A percentile compares a stretch with the other conserved stretches of the same genome.
phyloP scores from a whole-genome alignment of 2,797 vertebrate species.

The Masticophis lateralis region DNA sequence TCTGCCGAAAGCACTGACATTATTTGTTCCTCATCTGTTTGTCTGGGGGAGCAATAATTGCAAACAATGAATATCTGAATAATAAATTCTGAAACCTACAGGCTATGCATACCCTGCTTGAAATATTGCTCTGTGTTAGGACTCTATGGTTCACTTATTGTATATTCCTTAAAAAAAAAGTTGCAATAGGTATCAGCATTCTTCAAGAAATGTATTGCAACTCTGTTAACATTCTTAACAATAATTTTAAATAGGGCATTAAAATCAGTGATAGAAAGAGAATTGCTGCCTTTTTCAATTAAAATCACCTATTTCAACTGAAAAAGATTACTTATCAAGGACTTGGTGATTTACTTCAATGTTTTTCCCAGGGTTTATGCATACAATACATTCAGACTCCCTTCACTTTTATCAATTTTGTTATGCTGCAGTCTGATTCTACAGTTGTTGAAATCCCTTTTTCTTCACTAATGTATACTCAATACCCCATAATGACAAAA shows the following conservation, averaged over 20 bases:
- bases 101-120: background rate
- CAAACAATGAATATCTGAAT: background rate
- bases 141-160: background rate
- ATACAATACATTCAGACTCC: background rate
- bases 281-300: background rate
- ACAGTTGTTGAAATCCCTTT: background rate
- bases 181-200: background rate
- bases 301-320: background rate
- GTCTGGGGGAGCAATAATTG: background rate
- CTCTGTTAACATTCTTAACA: background rate
- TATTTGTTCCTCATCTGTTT: background rate
- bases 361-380: background rate
- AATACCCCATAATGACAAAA: background rate
- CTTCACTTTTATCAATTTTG: background rate
- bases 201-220: background rate
- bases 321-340: background rate
- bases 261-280: background rate
- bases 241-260: background rate
- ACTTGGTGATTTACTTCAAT: background rate
- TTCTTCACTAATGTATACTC: background rate
- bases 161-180: background rate
- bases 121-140: background rate
- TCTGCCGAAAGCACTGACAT: background rate
- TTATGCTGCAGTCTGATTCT: background rate
- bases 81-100: background rate